phyloP scores from a whole-genome alignment of 2,797 vertebrate species.

The Rhincodon typus region DNA sequence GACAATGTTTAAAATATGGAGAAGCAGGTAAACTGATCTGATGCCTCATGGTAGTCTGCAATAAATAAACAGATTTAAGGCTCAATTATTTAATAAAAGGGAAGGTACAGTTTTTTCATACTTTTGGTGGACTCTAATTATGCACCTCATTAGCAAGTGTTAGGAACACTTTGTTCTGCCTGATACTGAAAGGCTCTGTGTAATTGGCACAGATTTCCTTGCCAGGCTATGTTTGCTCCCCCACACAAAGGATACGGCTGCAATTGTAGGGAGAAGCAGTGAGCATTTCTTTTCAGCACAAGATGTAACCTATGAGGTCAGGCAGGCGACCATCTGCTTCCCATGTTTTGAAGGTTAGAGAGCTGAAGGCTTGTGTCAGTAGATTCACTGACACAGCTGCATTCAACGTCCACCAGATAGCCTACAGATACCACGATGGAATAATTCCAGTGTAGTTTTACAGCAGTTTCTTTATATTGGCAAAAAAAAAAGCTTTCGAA shows the following conservation, averaged over 20 bases:
- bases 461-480: not conserved
- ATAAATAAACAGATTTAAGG: not conserved
- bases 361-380: not conserved
- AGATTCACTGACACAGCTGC: not conserved
- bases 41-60: not conserved
- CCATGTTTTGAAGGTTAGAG: not conserved
- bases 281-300: not conserved
- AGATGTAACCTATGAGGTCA: not conserved
- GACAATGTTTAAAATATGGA: not conserved
- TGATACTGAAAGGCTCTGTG: not conserved
- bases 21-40: not conserved
- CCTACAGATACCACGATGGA: not conserved
- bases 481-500: not conserved
- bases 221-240: not conserved
- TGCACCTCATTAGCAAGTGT: not conserved
- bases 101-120: not conserved
- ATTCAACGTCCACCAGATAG: not conserved
- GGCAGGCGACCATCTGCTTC: not conserved
- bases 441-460: not conserved
- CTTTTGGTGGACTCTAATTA: not conserved
- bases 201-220: not conserved
- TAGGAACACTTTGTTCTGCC: not conserved
- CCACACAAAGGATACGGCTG: not conserved
- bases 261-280: not conserved
- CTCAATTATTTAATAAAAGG: not conserved